Evolutionary conservation across 2,888 invertebrate genomes (phyloP), one percentile per base, ranked within the genome.

Genomic region (Lobophora halterata): DNA sequence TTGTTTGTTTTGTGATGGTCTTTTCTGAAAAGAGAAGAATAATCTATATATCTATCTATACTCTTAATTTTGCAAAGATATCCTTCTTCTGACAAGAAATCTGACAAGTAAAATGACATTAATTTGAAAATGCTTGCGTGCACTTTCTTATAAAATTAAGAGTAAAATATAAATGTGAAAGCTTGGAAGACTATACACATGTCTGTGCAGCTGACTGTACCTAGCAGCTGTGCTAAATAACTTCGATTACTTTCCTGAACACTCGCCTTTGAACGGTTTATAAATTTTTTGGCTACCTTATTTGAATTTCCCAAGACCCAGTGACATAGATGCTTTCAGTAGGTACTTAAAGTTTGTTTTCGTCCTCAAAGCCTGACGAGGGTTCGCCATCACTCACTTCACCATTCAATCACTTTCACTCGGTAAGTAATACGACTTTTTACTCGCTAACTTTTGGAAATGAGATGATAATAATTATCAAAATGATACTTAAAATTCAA

Each of bases 321-420:
- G 19, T 29, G 36, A 25, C 18, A 18, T n/a, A n/a, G n/a, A n/a
- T n/a, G n/a, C n/a, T n/a, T n/a, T n/a, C 16, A 24, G 11, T 14
- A 13, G 29, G 27, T 8, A 1, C 32, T 13, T 30, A 12, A 34
- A 44, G 34, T 38, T 39, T 34, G 34, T 39, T 43, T 33, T 21
- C 33, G 17, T 9, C 28, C 21, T 25, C 5, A 23, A 34, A 35
- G 4, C 24, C 9, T 39, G 33, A 44, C 31, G 34, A 35, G 35
- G 44, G 39, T 62, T 51, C 46, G 44, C 53, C 52, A 55, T 62
- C 52, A 13, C 55, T 57, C 56, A 47, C 45, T 45, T 37, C 48
- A 49, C 40, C 63, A 62, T 69, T 71, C 74, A 69, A 74, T 75
- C 72, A 70, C 70, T 66, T 56, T 64, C 63, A 58, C 60, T 69